A percentile compares a stretch with the other conserved stretches of the same genome.
Conservation (phyloP, 2,888 invertebrate genomes). For the Spicauda simplicius region DNA sequence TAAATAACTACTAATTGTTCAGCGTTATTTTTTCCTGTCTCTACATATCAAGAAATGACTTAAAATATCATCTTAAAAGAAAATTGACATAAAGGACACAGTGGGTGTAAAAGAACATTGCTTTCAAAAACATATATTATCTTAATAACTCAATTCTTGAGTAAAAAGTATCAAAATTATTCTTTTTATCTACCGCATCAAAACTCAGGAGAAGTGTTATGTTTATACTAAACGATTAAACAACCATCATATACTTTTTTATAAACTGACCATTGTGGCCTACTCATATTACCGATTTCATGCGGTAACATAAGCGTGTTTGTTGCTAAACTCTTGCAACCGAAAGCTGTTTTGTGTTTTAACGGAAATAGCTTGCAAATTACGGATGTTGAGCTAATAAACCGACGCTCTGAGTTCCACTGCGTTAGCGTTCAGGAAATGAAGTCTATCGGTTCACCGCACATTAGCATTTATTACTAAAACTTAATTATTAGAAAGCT, state of each 20-base stretch:
- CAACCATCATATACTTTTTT: no score
- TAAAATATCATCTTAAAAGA: no score
- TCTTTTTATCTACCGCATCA: no score
- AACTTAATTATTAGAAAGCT: neutral
- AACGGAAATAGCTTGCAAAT: constrained; percentile 39
- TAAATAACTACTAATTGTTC: neutral
- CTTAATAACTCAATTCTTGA: no score
- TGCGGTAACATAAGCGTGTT: constrained; percentile 1
- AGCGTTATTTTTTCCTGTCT: neutral
- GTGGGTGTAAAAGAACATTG: no score
- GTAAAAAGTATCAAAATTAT: no score
- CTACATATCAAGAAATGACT: no score
- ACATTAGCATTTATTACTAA: constrained; percentile 1
- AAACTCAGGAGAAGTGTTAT: no score
- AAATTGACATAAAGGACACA: no score
- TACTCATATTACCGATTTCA: neutral
- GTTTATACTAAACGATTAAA: no score
- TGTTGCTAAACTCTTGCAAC: constrained; percentile 15
- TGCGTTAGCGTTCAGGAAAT: constrained; percentile 12
- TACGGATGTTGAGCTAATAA: constrained; percentile 64
- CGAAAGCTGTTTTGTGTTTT: constrained; percentile 1
- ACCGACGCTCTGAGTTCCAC: constrained; percentile 40
- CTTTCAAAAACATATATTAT: no score
- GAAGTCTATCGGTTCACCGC: neutral
- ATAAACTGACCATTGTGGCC: no score